Percentiles rank a stretch among this genome's conserved stretches.
Evolutionary conservation across 1,140 invertebrate species (phyloP).

Genomic region (Chironomus striatipennis): DNA sequence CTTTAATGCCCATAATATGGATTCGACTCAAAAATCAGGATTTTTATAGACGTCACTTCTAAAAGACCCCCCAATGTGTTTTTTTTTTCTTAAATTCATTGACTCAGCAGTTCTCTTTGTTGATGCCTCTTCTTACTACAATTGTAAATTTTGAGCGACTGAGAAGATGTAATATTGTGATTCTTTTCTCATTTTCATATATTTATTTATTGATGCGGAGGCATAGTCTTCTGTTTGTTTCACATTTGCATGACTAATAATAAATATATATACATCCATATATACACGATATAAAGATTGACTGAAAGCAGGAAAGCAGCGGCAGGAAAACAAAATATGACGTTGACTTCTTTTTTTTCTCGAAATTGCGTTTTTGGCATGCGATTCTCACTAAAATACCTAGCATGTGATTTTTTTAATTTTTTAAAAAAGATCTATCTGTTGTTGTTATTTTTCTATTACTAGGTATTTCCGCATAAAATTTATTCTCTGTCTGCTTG

Average conservation of each 20-base stretch:
- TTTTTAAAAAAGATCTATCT: no score
- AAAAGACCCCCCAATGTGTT: no score
- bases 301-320: background rate
- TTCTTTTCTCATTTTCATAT: background rate
- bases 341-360: background rate
- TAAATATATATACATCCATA: background rate
- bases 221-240: no score
- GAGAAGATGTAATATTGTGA: background rate
- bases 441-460: background rate
- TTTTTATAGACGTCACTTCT: no score
- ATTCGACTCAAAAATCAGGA: no score
- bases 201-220: no score
- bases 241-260: slow-evolving; percentile 6
- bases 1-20: no score
- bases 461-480: background rate
- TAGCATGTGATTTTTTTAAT: background rate
- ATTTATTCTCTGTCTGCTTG: background rate
- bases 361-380: slow-evolving; percentile 12
- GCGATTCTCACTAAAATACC: background rate
- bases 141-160: background rate
- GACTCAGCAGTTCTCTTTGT: background rate
- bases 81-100: background rate
- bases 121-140: background rate
- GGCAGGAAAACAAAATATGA: background rate
- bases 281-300: background rate